Conservation (phyloP, 2,888 invertebrate genomes). For the Masnerella sp. region DNA sequence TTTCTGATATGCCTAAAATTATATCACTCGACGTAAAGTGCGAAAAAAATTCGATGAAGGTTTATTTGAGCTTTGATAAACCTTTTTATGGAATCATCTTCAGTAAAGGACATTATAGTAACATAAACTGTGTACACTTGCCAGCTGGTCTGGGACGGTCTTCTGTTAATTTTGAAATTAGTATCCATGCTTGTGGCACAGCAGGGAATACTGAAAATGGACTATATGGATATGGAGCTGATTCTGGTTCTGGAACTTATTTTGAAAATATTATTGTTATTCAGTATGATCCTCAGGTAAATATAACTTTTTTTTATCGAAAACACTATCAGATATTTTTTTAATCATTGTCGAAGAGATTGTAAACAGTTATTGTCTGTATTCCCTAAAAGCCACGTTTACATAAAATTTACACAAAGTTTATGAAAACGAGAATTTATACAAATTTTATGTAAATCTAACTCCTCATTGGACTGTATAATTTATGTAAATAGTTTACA, state of each 20-base stretch:
- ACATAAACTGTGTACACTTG: slow-evolving; percentile 93
- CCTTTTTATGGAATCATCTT: slow-evolving; percentile 97
- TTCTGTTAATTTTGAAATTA: slow-evolving; percentile 93
- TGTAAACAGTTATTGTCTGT: too few species aligned
- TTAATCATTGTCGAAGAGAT: too few species aligned
- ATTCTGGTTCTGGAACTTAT: slow-evolving; percentile 93
- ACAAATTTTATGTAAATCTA: too few species aligned
- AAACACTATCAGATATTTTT: too few species aligned
- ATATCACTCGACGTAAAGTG: slow-evolving; percentile 95
- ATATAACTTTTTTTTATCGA: too few species aligned
- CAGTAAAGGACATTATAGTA: slow-evolving; percentile 95
- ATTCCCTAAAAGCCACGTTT: too few species aligned
- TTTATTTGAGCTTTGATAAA: slow-evolving; percentile 95
- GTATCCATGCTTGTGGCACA: slow-evolving; percentile 94
- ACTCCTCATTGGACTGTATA: too few species aligned
- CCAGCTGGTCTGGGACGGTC: slow-evolving; percentile 92
- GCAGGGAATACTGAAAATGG: slow-evolving; percentile 95
- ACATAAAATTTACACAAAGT: too few species aligned
- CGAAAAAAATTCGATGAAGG: slow-evolving; percentile 95
- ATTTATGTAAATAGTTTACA: too few species aligned
- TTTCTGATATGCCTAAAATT: slow-evolving; percentile 95
- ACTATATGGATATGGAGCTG: slow-evolving; percentile 91
- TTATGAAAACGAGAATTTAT: too few species aligned
- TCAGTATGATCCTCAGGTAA: slow-evolving; percentile 92
- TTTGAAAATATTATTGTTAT: slow-evolving; percentile 96